Base-by-base conservation (phyloP, 2,113 vertebrate species). In the Oreocharis arfaki region DNA sequence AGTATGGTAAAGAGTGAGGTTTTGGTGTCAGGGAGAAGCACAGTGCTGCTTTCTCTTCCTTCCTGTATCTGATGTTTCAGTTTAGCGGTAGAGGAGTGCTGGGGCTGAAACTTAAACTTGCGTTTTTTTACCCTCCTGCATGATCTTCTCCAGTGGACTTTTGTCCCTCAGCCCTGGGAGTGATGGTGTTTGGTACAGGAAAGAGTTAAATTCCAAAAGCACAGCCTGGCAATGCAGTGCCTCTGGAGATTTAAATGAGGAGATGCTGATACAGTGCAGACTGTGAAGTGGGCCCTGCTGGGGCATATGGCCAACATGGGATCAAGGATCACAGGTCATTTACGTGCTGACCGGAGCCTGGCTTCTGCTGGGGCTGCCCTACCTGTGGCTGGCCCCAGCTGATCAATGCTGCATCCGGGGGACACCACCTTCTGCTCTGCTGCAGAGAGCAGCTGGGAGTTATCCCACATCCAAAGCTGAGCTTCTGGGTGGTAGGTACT, bases 1-100 rank as follows among this genome's bases (percentile, higher is more conserved):
- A 3, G 0, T 52, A 10, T 6, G 10, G 30, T 93, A 8, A 46
- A 67, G 60, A 68, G 27, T 0, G 1, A 67, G 39, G 13, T 59
- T 84, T 84, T 4, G 9, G 26, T 64, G 61, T 56, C 49, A 41
- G 85, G 56, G 23, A 77, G 73, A 78, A 65, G 41, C 2, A 1
- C 59, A 27, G 20, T 42, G 39, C 39, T 85, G 52, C 52, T 59
- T 87, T 87, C 35, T 46, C 30, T 78, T 89, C 44, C 28, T 81
- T 90, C 39, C 64, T 87, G 46, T 59, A 21, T 3, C 46, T 61
- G 55, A 11, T 73, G 26, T 57, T 93, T 39, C 33, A 9, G 8
- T 56, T 80, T 39, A 57, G 57, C 53, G 12, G 30, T 3, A 59
- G 33, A 35, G 28, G 21, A 19, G 11, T 18, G 19, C 28, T 56